Evolutionary conservation across 1,140 invertebrate species (phyloP).

Genomic region (Saccostrea glomerata): DNA sequence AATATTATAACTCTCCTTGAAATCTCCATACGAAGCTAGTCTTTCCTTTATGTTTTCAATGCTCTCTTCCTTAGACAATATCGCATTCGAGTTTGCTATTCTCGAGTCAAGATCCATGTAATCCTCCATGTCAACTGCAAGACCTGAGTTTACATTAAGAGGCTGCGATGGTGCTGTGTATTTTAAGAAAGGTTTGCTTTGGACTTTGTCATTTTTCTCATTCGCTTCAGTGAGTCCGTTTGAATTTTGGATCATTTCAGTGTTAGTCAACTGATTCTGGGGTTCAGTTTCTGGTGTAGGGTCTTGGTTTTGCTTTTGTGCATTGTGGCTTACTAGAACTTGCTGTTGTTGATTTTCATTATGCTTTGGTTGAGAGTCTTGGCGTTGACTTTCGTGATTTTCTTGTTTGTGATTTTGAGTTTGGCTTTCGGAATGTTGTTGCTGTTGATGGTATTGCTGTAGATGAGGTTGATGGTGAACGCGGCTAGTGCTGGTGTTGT

Average conservation of each 20-base stretch:
- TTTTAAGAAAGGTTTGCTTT: not conserved
- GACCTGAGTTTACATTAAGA: not conserved
- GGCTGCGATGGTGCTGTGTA: not conserved
- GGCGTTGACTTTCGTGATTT: not conserved
- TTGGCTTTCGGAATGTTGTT: not conserved
- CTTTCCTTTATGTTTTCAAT: not conserved
- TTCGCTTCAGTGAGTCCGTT: not conserved
- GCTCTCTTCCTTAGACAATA: slow-evolving; percentile 26
- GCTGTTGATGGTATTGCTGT: slow-evolving; percentile 38
- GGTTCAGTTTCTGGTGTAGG: not conserved
- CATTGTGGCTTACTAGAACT: no score
- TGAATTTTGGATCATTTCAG: not conserved
- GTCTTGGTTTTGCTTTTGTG: not conserved
- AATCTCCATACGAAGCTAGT: slow-evolving; percentile 9
- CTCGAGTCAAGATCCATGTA: not conserved
- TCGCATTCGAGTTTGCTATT: slow-evolving; percentile 3
- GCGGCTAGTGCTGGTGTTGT: slow-evolving; percentile 2
- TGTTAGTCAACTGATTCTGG: not conserved
- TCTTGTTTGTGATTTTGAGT: slow-evolving; percentile 30
- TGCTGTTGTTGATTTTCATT: not conserved
- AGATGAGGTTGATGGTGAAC: not conserved
- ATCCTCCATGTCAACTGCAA: not conserved
- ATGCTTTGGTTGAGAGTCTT: not conserved
- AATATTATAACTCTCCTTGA: not conserved
- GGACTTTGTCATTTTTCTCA: not conserved